Conservation (phyloP, 2,113 vertebrate genomes). For the Cryptomyrus ogoouensis region DNA sequence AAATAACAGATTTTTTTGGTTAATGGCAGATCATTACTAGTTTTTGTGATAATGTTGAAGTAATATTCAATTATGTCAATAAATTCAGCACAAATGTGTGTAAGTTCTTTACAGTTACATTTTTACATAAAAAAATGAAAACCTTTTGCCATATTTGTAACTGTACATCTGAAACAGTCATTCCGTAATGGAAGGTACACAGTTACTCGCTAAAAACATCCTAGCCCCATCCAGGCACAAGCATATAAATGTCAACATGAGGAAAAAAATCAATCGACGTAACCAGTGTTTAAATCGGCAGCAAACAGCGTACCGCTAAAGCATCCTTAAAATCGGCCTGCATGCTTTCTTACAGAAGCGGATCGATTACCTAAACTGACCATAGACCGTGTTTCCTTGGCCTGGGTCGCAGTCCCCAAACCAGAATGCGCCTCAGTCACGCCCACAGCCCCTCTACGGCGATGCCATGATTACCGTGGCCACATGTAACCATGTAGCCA, state of each 20-base stretch:
- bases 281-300: neutral
- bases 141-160: neutral
- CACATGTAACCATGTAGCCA: neutral
- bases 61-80: neutral
- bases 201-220: neutral
- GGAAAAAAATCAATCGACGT: constrained; percentile 39
- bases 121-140: neutral
- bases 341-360: constrained; percentile 48
- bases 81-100: neutral
- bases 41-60: neutral
- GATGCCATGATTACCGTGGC: constrained; percentile 14
- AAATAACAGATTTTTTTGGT: neutral
- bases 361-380: neutral
- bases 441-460: constrained; percentile 20
- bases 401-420: constrained; percentile 16
- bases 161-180: neutral
- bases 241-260: constrained; percentile 48
- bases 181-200: neutral
- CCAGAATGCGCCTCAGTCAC: constrained; percentile 43
- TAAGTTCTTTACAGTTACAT: neutral
- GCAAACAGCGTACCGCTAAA: constrained; percentile 29
- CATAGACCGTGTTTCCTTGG: neutral
- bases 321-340: constrained; percentile 30
- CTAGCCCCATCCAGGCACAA: constrained; percentile 1
- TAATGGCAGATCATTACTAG: neutral